These are phyloP conservation scores for Dryomyza anilis DNA, from an alignment of 2,888 invertebrate genomes.

Conservation along the genomic window DNA sequence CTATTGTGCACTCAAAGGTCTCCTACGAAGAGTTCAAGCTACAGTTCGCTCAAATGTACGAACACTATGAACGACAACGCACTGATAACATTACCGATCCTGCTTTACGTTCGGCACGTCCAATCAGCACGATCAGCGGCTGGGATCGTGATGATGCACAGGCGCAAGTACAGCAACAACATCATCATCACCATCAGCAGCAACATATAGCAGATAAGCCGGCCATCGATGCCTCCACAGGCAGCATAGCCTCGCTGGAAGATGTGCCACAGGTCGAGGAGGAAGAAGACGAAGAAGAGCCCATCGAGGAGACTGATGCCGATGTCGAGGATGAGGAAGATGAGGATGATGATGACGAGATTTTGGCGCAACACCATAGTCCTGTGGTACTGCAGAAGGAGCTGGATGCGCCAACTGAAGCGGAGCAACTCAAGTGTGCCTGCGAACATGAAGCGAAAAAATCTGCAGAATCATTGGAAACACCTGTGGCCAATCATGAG, in stretches of 20 bases:
- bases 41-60: conserved; percentile 97
- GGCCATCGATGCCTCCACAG: conserved; percentile 34
- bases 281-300: conserved; percentile 37
- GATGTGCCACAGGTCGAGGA: conserved; percentile 50
- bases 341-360: conserved; percentile 37
- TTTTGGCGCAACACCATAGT: conserved; percentile 22
- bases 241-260: conserved; percentile 48
- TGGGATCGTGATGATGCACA: conserved; percentile 76
- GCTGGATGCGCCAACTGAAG: conserved; percentile 9
- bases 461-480: background rate
- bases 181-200: conserved; percentile 41
- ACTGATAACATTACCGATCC: conserved; percentile 96
- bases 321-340: conserved; percentile 41
- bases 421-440: conserved; percentile 42
- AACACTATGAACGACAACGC: conserved; percentile 91
- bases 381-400: conserved; percentile 3
- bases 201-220: conserved; percentile 31
- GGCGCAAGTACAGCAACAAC: conserved; percentile 48
- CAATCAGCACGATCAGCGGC: conserved; percentile 95
- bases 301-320: conserved; percentile 34
- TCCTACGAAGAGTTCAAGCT: conserved; percentile 98
- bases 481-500: conserved; percentile 7
- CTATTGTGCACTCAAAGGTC: conserved; percentile 99
- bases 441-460: conserved; percentile 39
- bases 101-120: conserved; percentile 86